Evolutionary conservation across 2,888 invertebrate species (phyloP), one percentile per base, ranked within the genome.

Genomic region (Pseudoips prasinana): DNA sequence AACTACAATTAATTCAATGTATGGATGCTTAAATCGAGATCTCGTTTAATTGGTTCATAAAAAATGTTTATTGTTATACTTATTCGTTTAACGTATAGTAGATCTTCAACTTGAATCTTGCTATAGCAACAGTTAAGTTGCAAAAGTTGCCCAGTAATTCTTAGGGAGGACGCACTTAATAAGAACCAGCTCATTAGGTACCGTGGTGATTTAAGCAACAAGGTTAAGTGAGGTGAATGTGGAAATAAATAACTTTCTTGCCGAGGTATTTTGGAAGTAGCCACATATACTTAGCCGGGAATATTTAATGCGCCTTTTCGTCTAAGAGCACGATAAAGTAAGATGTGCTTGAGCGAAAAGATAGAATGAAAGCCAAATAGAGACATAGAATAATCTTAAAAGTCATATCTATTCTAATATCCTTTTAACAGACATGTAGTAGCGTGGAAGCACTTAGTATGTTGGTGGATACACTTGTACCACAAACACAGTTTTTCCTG

Each of bases 141-240:
- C 20, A 5, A 20, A 5, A 20, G 52, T 64, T 63, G 51, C 65
- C 44, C 49, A 47, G 58, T 68, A 59, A 64, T 60, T 59, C 56
- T 53, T 50, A 37, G 52, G 43, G 33, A 55, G 51, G 55, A 60
- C 58, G 57, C 51, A 60, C 52, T 66, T 65, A 67, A 65, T 61
- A 64, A 67, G 57, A 53, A 45, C 56, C 59, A 58, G 56, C 58
- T 64, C 60, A 68, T 65, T 66, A 65, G 52, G 56, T 60, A 45
- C 45, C 46, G 57, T 58, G 55, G 64, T 64, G 64, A 64, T 65
- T 64, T 64, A 68, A 61, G 57, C 53, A 61, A 57, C 58, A 60
- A 57, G 60, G 54, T 61, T 58, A 58, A 54, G 50, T 46, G 45
- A 56, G 55, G 46, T 45, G 57, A 54, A 52, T 44, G 54, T 37